Base-by-base conservation (phyloP, 2,797 vertebrate species). In the Catamblyrhynchus diadema region DNA sequence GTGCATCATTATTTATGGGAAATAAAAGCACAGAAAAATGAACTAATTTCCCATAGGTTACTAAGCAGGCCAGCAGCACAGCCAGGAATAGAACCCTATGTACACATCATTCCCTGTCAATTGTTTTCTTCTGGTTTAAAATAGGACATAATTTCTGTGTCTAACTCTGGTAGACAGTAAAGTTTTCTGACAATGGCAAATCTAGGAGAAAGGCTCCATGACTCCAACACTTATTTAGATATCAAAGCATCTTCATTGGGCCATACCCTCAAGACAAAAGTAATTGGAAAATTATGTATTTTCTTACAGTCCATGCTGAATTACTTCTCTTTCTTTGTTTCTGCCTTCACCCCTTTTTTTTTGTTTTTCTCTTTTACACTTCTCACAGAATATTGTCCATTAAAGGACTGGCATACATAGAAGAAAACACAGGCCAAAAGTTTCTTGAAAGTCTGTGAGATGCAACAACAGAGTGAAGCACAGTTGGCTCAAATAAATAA, bases 51-150 rank as follows among this genome's bases (percentile, higher is more conserved):
- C n/a, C 16, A 6, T 3, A 51, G n/a, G 22, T 47, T 73, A 27
- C n/a, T 47, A 18, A 53, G 60, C 51, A 37, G 33, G 20, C 9
- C 35, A n/a, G 28, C 50, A 61, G 41, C 18, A 21, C 62, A n/a
- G 80, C 25, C 62, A 35, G 41, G 13, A 62, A 16, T 2, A 51
- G 22, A 48, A 23, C 15, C 24, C 28, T 32, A 10, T 4, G 1
- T 9, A 11, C 11, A 0, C 28, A 10, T 0, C 8, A n/a, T 21
- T 51, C 23, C 19, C 25, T 27, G 18, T 16, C 37, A 23, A 25
- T 25, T 41, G 44, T 70, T 83, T 72, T 56, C 61, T 54, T 22
- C 57, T 17, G 2, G 21, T 60, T 91, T 67, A 33, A 51, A 79
- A 37, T 25, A 30, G 30, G 19, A 30, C 3, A 1, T 44, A 12